Evolutionary conservation across 1,140 invertebrate genomes (phyloP).

Genomic region (Sycophila sp.): DNA sequence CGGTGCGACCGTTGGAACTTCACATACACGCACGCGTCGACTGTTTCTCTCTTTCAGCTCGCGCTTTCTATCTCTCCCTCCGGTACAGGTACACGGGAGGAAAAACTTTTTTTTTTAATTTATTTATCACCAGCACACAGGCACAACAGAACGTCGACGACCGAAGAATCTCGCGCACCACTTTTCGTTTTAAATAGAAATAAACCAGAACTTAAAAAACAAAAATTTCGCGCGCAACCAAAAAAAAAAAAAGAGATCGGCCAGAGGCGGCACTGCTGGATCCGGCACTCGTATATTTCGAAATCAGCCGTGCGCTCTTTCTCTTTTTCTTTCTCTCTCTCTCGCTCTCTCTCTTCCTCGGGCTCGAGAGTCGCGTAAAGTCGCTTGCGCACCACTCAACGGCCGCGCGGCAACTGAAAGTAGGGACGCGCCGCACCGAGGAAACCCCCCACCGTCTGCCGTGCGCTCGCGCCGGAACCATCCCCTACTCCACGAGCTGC

Average conservation of each 20-base stretch:
- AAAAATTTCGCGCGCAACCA: not conserved
- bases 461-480: constrained; percentile 39
- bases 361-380: not conserved
- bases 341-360: too few relatives aligned
- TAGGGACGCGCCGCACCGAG: constrained; percentile 55
- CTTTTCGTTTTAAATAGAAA: too few relatives aligned
- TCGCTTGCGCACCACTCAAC: constrained; percentile 54
- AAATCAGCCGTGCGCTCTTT: too few relatives aligned
- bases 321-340: too few relatives aligned
- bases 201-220: too few relatives aligned
- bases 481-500: constrained; percentile 32
- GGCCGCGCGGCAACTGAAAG: constrained; percentile 65
- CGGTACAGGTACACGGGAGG: not conserved
- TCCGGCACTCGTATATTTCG: not conserved
- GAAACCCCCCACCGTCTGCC: constrained; percentile 52
- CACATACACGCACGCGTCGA: not conserved
- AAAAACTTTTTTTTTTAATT: not conserved
- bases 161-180: too few relatives aligned
- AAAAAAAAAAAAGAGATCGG: not conserved
- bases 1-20: too few relatives aligned
- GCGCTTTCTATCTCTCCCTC: not conserved
- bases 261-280: too few relatives aligned
- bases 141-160: not conserved
- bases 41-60: not conserved
- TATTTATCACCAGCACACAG: not conserved